These are phyloP conservation scores for Eudemis profundana DNA, from an alignment of 2,888 invertebrate species.

Conservation along the genomic window DNA sequence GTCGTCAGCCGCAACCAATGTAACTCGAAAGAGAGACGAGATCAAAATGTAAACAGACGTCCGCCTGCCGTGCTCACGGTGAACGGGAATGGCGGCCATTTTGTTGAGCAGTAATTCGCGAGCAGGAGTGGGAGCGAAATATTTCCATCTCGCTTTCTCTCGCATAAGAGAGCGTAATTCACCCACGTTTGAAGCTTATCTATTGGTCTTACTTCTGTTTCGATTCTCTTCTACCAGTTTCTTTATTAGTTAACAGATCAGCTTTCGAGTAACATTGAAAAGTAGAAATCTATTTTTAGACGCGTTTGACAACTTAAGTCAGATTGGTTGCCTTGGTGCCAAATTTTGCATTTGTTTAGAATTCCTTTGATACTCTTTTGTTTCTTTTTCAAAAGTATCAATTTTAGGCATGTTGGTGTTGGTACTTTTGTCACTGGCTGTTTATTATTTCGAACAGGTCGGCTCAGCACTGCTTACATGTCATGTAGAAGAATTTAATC, in stretches of 20 bases:
- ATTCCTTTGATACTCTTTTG: conserved; percentile 19
- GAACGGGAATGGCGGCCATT: conserved; percentile 65
- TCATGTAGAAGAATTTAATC: background rate
- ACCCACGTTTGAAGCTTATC: conserved; percentile 35
- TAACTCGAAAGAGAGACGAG: conserved; percentile 32
- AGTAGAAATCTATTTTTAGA: conserved; percentile 32
- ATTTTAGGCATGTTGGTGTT: background rate
- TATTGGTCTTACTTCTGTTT: conserved; percentile 10
- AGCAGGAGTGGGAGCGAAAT: conserved; percentile 62
- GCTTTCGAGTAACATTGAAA: background rate
- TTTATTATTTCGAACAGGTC: background rate
- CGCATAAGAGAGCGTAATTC: conserved; percentile 34
- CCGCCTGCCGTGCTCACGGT: conserved; percentile 30
- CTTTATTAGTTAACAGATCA: background rate
- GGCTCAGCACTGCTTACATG: background rate
- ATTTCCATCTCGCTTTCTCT: conserved; percentile 38
- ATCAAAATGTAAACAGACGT: conserved; percentile 35
- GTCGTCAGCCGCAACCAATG: conserved; percentile 11
- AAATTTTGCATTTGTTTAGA: conserved; percentile 36
- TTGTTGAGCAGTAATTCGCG: conserved; percentile 64
- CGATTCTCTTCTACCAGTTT: conserved; percentile 36
- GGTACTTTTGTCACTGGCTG: conserved; percentile 15
- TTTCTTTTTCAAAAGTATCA: conserved; percentile 19
- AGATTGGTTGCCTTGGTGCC: conserved; percentile 35
- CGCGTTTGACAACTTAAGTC: conserved; percentile 35